phyloP scores from a whole-genome alignment of 2,888 invertebrate species.

The Lepas anatifera region DNA sequence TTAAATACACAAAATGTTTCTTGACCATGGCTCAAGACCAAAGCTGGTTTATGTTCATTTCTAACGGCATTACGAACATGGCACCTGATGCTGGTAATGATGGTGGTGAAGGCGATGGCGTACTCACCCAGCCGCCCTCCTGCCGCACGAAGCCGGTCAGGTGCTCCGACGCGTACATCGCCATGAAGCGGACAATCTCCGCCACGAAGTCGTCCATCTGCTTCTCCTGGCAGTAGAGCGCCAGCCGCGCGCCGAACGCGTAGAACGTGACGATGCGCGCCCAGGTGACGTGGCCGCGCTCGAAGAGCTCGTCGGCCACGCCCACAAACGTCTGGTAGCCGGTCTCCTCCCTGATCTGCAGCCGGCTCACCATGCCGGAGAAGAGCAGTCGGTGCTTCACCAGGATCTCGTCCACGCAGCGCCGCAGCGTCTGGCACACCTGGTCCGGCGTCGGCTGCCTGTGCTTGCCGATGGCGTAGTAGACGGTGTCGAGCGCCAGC shows the following conservation, averaged over 20 bases:
- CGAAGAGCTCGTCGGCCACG: conserved; percentile 40
- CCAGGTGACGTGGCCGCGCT: conserved; percentile 28
- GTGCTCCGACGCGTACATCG: conserved; percentile 36
- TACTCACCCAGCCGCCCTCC: conserved; percentile 39
- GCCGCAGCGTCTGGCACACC: conserved; percentile 36
- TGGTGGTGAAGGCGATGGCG: background rate
- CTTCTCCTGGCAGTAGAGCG: conserved; percentile 24
- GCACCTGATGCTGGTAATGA: too few species aligned
- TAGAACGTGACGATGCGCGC: conserved; percentile 25
- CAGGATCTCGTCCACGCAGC: conserved; percentile 37
- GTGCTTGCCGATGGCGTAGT: conserved; percentile 13
- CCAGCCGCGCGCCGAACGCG: conserved; percentile 26
- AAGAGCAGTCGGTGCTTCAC: conserved; percentile 38
- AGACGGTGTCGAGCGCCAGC: conserved; percentile 21
- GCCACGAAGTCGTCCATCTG: conserved; percentile 31
- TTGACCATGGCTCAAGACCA: too few species aligned
- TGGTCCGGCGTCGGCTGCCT: conserved; percentile 29
- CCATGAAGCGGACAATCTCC: conserved; percentile 35
- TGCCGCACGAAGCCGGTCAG: conserved; percentile 37
- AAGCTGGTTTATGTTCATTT: too few species aligned
- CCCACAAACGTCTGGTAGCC: conserved; percentile 23
- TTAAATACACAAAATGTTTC: too few species aligned
- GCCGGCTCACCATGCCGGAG: conserved; percentile 38
- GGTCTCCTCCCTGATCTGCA: conserved; percentile 35
- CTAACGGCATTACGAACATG: too few species aligned